Evolutionary conservation across 1,140 invertebrate genomes (phyloP), one percentile per base, ranked within the genome.

Genomic region (Drosophila navojoa): DNA sequence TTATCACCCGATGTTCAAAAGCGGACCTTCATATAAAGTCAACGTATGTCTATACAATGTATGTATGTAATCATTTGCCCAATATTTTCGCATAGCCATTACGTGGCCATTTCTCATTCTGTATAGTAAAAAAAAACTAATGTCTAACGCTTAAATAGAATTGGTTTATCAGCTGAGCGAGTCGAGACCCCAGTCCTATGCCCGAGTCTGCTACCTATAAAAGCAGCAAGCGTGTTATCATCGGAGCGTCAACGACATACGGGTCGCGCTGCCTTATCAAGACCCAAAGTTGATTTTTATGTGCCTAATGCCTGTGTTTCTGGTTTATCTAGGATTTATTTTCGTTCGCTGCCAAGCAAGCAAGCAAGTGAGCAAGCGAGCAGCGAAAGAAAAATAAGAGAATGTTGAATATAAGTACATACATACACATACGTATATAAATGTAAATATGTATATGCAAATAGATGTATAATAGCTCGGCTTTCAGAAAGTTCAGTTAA

Each of bases 241-340:
- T 55, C 32, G 42, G 42, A 49, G 25, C 73, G 50, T 53, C 61
- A 58, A 35, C 71, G 72, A 71, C 72, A 78, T 78, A 40, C 67
- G 76, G 76, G 76, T 78, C 76, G 72, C 67, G 67, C 16, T 38
- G 27, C 27, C 50, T 71, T 75, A 71, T 71, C 72, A 64, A 57
- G 38, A 71, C 60, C 35, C 15, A 52, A 63, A 64, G 53, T 55
- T 49, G 61, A 69, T 73, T 67, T 38, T 76, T 50, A 57, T 61
- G 19, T 53, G 50, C 19, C 45, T 68, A 47, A 52, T 68, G 57
- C 32, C 16, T 44, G 50, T 47, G 42, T 25, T 54, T 62, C 40
- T 47, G 40, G 64, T 73, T 73, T 73, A 73, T 73, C 71, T 73
- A 61, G 50, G 71, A 52, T 73, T 69, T 73, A 62, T 69, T 49